Evolutionary conservation across 2,888 invertebrate species (phyloP).

Genomic region (Caenorhabditis sulstoni): DNA sequence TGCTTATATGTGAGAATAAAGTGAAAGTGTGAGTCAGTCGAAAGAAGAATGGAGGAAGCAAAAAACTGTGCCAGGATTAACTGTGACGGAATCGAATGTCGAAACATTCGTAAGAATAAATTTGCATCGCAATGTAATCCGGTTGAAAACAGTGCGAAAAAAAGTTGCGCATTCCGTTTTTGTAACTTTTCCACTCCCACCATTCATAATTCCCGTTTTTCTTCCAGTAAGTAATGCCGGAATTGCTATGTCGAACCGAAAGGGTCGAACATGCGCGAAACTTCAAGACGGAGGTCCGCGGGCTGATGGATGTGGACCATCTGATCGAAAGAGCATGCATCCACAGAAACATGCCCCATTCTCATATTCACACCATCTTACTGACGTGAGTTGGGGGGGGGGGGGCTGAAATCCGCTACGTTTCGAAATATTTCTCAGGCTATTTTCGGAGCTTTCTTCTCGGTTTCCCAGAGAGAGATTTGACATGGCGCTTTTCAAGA

Average conservation of each 20-base stretch:
- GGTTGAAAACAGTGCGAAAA: not conserved
- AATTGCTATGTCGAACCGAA: slow-evolving; percentile 55
- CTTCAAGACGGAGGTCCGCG: slow-evolving; percentile 68
- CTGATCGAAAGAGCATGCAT: slow-evolving; percentile 65
- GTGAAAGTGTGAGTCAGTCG: slow-evolving; percentile 8
- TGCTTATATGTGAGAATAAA: slow-evolving; percentile 4
- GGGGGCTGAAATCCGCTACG: not conserved
- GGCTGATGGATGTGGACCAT: slow-evolving; percentile 72
- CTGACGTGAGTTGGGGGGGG: slow-evolving; percentile 42
- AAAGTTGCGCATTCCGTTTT: not conserved
- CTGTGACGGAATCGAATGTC: slow-evolving; percentile 4
- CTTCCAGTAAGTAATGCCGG: slow-evolving; percentile 46
- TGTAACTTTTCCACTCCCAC: not conserved
- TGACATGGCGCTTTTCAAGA: slow-evolving; percentile 60
- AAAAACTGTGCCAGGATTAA: slow-evolving; percentile 2
- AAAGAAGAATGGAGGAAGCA: slow-evolving; percentile 1
- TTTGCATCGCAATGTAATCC: slow-evolving; percentile 34
- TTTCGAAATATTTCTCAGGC: slow-evolving; percentile 24
- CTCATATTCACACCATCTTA: slow-evolving; percentile 64
- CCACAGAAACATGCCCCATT: slow-evolving; percentile 62
- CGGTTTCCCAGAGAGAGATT: slow-evolving; percentile 54
- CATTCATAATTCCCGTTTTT: not conserved
- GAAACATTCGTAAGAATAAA: slow-evolving; percentile 24
- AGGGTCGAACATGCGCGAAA: slow-evolving; percentile 58
- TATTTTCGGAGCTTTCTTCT: slow-evolving; percentile 53